Conservation (phyloP, 1,140 invertebrate genomes). For the Trissolcus basalis region DNA sequence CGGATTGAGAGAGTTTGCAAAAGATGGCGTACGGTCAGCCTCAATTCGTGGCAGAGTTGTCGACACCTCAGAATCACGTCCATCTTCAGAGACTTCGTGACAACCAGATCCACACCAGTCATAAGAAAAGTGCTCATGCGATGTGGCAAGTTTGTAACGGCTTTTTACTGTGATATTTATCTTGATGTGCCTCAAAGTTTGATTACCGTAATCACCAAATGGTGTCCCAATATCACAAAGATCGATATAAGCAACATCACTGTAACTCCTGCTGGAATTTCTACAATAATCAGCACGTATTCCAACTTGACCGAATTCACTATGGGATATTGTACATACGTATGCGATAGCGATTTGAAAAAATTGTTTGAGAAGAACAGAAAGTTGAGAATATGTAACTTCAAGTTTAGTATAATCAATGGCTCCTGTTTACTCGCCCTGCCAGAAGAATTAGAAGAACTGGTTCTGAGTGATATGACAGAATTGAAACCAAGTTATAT, state of each 20-base stretch:
- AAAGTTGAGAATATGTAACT: constrained; percentile 64
- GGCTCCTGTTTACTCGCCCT: constrained; percentile 64
- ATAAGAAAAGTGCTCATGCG: constrained; percentile 67
- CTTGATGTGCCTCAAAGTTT: constrained; percentile 62
- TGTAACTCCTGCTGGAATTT: constrained; percentile 65
- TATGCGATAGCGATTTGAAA: constrained; percentile 67
- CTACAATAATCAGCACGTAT: constrained; percentile 62
- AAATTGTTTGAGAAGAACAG: constrained; percentile 64
- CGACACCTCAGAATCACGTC: constrained; percentile 50
- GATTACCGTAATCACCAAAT: constrained; percentile 66
- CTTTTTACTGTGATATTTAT: constrained; percentile 52
- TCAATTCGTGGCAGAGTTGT: constrained; percentile 65
- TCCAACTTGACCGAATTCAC: constrained; percentile 63
- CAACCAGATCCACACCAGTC: constrained; percentile 55
- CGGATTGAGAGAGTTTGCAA: constrained; percentile 72
- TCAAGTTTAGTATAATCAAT: constrained; percentile 57
- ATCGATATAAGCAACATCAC: constrained; percentile 63
- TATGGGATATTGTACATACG: constrained; percentile 56
- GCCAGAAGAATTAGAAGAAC: constrained; percentile 63
- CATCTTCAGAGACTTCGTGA: background rate
- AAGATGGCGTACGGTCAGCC: constrained; percentile 65
- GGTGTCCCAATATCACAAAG: constrained; percentile 68
- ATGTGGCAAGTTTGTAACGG: constrained; percentile 67
- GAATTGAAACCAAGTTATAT: constrained; percentile 54
- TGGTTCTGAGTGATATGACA: constrained; percentile 60